Percentiles rank a stretch among this genome's conserved stretches.
Conservation (phyloP, 2,888 invertebrate species). For the Heliconius ismenius region DNA sequence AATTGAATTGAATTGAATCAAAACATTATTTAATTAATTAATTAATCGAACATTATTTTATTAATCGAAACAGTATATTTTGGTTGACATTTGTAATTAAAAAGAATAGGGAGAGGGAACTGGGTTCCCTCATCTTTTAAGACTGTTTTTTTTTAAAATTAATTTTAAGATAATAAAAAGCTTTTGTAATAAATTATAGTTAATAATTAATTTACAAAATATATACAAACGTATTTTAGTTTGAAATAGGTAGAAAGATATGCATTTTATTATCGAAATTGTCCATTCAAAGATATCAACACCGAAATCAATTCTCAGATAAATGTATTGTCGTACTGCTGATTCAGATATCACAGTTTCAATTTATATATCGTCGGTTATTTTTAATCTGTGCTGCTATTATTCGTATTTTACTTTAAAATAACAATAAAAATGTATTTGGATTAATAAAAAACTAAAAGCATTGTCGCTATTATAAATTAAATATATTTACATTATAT, state of each 20-base stretch:
- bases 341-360: not conserved
- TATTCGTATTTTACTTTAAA: not conserved
- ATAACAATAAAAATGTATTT: not conserved
- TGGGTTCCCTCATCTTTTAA: not conserved
- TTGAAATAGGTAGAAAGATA: not conserved
- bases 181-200: no score
- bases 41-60: no score
- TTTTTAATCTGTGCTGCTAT: not conserved
- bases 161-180: no score
- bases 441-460: no score
- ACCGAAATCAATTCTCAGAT: not conserved
- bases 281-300: not conserved
- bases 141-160: not conserved
- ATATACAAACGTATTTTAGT: no score
- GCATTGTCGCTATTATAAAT: no score
- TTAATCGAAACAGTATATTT: no score
- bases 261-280: not conserved
- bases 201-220: no score
- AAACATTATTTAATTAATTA: no score
- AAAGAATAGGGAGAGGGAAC: not conserved
- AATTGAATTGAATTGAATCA: no score
- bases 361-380: not conserved
- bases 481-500: no score
- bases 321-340: slow-evolving; percentile 2
- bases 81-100: no score